Conservation (phyloP, 2,113 vertebrate genomes). For the Malaclemys terrapin region DNA sequence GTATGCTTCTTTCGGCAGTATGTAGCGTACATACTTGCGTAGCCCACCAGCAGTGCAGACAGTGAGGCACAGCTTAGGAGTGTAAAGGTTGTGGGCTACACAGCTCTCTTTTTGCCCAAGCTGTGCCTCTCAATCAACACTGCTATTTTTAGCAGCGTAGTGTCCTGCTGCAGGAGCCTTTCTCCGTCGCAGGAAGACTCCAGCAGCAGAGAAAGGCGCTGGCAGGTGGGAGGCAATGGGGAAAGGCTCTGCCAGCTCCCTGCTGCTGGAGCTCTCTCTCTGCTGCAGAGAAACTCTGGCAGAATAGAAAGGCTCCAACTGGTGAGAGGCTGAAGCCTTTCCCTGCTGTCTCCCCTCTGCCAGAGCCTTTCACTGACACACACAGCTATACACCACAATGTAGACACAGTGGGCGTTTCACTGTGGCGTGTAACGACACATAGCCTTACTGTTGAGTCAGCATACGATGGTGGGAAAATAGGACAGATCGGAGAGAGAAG, state of each 20-base stretch:
- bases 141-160: too few relatives aligned
- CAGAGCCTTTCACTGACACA: neutral
- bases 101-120: neutral
- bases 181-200: neutral
- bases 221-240: too few relatives aligned
- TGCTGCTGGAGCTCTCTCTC: neutral
- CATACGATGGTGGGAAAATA: neutral
- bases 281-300: neutral
- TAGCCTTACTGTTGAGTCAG: neutral
- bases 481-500: neutral
- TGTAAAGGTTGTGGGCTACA: neutral
- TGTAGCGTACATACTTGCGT: too few relatives aligned
- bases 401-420: neutral
- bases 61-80: neutral
- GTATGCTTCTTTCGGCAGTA: neutral
- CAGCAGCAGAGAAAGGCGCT: too few relatives aligned
- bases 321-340: neutral
- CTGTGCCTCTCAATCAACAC: neutral
- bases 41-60: neutral
- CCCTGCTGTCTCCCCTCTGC: neutral
- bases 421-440: neutral
- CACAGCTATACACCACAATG: neutral
- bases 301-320: neutral
- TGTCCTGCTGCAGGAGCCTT: neutral
- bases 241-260: neutral